Evolutionary conservation across 2,113 vertebrate species (phyloP).

Genomic region (Sitta europaea): DNA sequence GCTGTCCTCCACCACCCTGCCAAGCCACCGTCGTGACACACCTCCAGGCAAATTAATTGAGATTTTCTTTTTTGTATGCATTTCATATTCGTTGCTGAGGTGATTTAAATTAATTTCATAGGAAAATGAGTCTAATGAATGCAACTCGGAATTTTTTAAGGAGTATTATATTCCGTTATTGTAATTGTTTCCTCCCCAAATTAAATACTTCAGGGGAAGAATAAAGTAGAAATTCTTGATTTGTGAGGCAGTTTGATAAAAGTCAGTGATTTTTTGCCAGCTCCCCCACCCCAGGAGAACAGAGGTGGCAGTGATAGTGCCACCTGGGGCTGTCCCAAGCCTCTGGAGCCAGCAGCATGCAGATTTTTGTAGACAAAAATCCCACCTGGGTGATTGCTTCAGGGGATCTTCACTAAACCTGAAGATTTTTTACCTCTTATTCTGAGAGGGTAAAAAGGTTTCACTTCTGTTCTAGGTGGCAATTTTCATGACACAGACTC

Average conservation of each 20-base stretch:
- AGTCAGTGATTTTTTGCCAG: neutral
- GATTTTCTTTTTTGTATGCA: rapidly evolving
- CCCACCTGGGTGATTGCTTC: neutral
- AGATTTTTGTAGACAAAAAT: neutral
- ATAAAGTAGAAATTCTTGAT: neutral
- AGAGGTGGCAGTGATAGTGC: rapidly evolving
- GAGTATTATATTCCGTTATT: neutral
- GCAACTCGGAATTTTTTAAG: neutral
- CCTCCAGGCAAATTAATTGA: neutral
- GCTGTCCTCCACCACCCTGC: neutral
- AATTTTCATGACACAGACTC: neutral
- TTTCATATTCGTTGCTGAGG: neutral
- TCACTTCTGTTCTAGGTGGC: neutral
- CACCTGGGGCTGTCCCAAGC: neutral
- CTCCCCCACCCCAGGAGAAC: neutral
- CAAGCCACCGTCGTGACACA: neutral
- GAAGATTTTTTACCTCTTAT: no score
- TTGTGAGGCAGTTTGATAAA: neutral
- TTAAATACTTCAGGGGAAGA: neutral
- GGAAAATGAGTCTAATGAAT: neutral
- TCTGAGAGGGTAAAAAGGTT: neutral
- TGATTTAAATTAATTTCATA: neutral
- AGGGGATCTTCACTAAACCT: neutral
- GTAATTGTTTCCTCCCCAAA: neutral
- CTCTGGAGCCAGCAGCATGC: neutral